These are phyloP conservation scores for Diglossa cyanea DNA, from an alignment of 2,797 vertebrate genomes.

Conservation along the genomic window DNA sequence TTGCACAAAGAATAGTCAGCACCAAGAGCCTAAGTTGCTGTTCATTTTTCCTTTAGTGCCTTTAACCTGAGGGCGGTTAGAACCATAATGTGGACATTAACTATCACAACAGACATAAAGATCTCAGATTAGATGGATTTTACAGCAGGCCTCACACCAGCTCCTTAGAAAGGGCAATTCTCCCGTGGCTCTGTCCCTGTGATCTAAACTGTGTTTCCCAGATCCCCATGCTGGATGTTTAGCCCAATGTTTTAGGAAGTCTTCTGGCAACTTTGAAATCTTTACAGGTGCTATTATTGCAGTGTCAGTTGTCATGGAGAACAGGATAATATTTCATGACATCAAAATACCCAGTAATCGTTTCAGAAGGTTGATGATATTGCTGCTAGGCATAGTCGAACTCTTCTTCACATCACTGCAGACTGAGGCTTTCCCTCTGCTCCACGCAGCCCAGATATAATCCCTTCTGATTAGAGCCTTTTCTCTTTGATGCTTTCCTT, in stretches of 20 bases:
- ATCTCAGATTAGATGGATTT: not conserved
- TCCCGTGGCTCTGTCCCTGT: not conserved
- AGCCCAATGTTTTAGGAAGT: not conserved
- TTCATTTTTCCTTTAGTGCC: not conserved
- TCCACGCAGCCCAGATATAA: not conserved
- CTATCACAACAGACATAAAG: not conserved
- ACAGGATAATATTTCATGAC: slow-evolving; percentile 14
- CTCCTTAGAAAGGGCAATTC: not conserved
- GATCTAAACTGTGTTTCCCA: not conserved
- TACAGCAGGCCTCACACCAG: not conserved
- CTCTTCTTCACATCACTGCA: slow-evolving; percentile 10
- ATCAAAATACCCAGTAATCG: not conserved
- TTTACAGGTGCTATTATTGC: slow-evolving; percentile 21
- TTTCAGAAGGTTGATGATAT: slow-evolving; percentile 16
- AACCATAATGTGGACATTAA: not conserved
- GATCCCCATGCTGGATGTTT: not conserved
- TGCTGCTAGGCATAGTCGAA: slow-evolving; percentile 11
- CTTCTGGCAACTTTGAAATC: slow-evolving; percentile 8
- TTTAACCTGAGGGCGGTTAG: not conserved
- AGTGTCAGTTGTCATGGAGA: slow-evolving; percentile 27
- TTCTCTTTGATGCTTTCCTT: slow-evolving; percentile 57
- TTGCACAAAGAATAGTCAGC: not conserved
- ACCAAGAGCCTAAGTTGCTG: not conserved
- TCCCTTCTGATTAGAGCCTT: slow-evolving; percentile 53
- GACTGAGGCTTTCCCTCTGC: slow-evolving; percentile 22